Evolutionary conservation across 2,888 invertebrate genomes (phyloP), one percentile per base, ranked within the genome.

Genomic region (Tanypteryx hageni): DNA sequence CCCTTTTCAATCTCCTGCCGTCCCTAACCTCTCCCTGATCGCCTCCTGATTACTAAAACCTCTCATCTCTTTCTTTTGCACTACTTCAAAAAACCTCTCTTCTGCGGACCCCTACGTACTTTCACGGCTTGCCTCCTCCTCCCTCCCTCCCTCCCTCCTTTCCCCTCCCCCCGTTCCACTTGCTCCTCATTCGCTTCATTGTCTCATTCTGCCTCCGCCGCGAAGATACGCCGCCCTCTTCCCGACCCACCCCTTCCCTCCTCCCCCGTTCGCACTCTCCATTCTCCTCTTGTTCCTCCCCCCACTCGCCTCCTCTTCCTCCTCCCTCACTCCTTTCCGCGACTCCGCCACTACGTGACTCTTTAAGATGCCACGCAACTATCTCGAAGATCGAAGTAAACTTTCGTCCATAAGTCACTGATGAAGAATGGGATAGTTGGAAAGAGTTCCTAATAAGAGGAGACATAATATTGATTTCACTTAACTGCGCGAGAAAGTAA

Each of bases 201-300:
- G 76, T 76, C 76, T 76, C 76, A 76, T 76, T 76, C 76, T 68
- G 68, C 68, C 68, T n/a, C 68, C 68, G 68, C 22, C 68, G 68
- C 18, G n/a, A 22, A 68, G 68, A 68, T 68, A 68, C 68, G 22
- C 68, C 68, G 68, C 18, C 68, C n/a, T 68, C 22, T 44, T 22
- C 22, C 68, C 68, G 9, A 18, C 18, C 44, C 44, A 1, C 1
- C 68, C 22, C 18, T 68, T 18, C 18, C 68, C n/a, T 9, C 18
- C 18, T 18, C 9, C 18, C 68, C 68, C 68, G 16, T 64, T 64
- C 18, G 18, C 64, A 16, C n/a, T 22, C n/a, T 18, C 44, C 44
- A 1, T 44, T 3, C 44, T 44, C 44, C 44, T 44, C 44, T 18
- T 18, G 18, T 27, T 76, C 76, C 22, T 22, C 22, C 11, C 22